Base-by-base conservation (phyloP, 53 echinoderm and acorn worm genomes). In the Patiria pectinifera region DNA sequence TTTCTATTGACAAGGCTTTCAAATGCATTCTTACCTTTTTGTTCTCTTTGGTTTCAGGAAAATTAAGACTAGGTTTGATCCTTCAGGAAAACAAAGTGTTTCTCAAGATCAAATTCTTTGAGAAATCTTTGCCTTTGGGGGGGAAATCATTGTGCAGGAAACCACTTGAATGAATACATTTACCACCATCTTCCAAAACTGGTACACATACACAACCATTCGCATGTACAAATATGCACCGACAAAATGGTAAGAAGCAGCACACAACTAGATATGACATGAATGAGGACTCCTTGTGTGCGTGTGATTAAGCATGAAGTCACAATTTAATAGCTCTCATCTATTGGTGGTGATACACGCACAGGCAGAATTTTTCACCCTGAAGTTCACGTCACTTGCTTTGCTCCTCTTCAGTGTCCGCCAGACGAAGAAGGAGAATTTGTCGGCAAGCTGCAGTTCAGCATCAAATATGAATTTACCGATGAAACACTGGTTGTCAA, bases 381-480 rank as follows among this genome's bases (percentile, higher is more conserved):
- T 15, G 15, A 66, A 66, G 14, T 66, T 18, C 15, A 66, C 15
- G 19, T 66, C 66, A 6, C 60, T 75, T 84, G 10, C 22, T 35
- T 26, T 86, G 8, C 59, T 72, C 72, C 66, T 22, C 66, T 23
- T 35, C 71, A 82, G 82, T 80, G 24, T 71, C 82, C 87, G 19
- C 62, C 78, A 62, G 79, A 84, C 45, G 83, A 83, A 4, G 87
- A 82, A 48, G 96, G 94, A 23, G 97, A 99, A 58, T 90, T 91
- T 66, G 91, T 99, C 2, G 99, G 99, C 83, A 93, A 88, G 83
- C 97, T 99, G 18, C 97, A 99, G 83, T 99, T 97, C 77, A 93
- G 94, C 70, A 71, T 97, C 66, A 91, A 94, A 63, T 99, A 99
- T 53, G 96, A 99, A 78, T 99, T 99, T 75, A 97, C 97, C 45